These are phyloP conservation scores for Siphamia tubifer DNA, from an alignment of 2,113 vertebrate species.

Conservation along the genomic window DNA sequence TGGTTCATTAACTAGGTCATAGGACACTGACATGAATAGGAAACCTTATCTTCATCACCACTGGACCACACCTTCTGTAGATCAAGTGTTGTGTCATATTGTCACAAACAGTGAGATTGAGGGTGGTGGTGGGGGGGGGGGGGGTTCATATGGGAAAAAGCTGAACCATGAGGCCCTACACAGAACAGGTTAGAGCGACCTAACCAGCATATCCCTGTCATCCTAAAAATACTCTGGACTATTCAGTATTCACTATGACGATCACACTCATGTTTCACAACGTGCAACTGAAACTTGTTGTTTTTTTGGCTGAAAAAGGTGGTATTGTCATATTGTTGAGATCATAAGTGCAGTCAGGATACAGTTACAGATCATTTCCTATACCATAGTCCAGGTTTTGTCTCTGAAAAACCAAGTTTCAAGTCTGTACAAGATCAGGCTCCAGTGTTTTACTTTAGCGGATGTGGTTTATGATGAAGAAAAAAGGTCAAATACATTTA, in stretches of 20 bases:
- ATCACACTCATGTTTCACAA: neutral
- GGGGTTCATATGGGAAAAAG: neutral
- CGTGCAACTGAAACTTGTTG: neutral
- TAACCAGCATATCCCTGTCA: neutral
- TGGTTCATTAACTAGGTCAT: conserved; percentile 38
- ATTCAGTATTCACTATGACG: neutral
- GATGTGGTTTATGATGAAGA: conserved; percentile 3
- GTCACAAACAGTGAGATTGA: neutral
- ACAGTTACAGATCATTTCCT: neutral
- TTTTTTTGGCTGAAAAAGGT: neutral
- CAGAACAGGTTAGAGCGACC: neutral
- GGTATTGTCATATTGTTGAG: neutral
- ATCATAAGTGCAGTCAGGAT: neutral
- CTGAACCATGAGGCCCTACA: neutral
- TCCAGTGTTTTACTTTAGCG: neutral
- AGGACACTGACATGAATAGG: conserved; percentile 62
- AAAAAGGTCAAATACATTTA: neutral
- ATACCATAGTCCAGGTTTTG: neutral
- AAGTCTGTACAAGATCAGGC: neutral
- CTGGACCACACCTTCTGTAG: conserved; percentile 62
- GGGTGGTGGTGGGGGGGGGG: neutral
- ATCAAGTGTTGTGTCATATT: conserved; percentile 57
- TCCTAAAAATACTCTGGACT: neutral
- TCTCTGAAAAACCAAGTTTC: neutral
- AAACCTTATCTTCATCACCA: conserved; percentile 51